Base-by-base conservation (phyloP, 2,888 invertebrate species). In the Achlya flavicornis region DNA sequence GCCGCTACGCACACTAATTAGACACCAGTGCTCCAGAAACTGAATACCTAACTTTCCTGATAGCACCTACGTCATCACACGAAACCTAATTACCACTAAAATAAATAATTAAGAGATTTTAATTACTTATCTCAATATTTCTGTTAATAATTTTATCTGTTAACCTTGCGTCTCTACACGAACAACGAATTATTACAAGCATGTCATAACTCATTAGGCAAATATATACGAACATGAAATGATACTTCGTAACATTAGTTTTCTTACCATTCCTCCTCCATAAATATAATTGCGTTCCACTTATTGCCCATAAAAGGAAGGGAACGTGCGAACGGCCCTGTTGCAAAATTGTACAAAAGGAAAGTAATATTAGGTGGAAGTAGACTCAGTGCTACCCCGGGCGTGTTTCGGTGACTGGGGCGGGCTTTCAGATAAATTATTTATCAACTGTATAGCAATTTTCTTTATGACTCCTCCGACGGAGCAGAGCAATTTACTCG, bases 381-480 rank as follows among this genome's bases (percentile, higher is more conserved):
- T 87, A 87, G 87, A 85, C 81, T 83, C 86, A 86, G 80, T 85
- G 85, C 86, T 87, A 87, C 89, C 86, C 87, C 83, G 83, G 79
- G 84, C 88, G 82, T 89, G 90, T 91, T 90, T 90, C 90, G 91
- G 92, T 92, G 93, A 93, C 93, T 93, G 91, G 92, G 87, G 90
- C 89, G 89, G 90, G 91, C 92, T 92, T 90, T 92, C 90, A 92
- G 91, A 93, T 93, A 93, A 93, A 93, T 93, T 93, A 93, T 93
- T 93, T 93, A 93, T 93, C 93, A 93, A 93, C 92, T 92, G 93
- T 93, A 93, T 92, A 91, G 93, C 93, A 93, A 93, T 93, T 93
- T 93, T 93, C 93, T 93, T 93, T 93, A 93, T 92, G 93, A 93
- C 92, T 93, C 93, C 92, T 92, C 92, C 91, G 92, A 90, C 92